These are phyloP conservation scores for Drosophila helvetica DNA, from an alignment of 2,888 invertebrate species.

Conservation along the genomic window DNA sequence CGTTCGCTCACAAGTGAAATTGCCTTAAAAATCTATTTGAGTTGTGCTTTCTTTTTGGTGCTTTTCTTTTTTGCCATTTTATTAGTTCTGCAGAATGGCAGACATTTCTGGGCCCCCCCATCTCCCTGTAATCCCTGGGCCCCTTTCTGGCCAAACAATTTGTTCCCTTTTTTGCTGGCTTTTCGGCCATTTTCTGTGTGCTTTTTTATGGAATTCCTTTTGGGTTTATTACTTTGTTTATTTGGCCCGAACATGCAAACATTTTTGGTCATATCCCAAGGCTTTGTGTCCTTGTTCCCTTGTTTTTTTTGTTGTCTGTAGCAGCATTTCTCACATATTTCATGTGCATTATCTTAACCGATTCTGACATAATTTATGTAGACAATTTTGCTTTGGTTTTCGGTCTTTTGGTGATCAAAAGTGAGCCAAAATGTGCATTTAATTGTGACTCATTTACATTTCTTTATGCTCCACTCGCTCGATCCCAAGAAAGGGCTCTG, in stretches of 20 bases:
- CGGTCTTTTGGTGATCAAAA: conserved; percentile 27
- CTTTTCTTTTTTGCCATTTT: conserved; percentile 17
- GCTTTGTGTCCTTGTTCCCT: conserved; percentile 1
- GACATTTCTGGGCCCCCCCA: conserved; percentile 35
- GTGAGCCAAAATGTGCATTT: conserved; percentile 45
- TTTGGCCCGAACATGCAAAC: conserved; percentile 72
- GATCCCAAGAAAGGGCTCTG: background rate
- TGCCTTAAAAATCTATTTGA: conserved; percentile 78
- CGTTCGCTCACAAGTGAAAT: conserved; percentile 80
- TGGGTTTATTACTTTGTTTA: conserved; percentile 74
- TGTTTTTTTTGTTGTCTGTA: conserved; percentile 19
- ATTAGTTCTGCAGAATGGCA: conserved; percentile 45
- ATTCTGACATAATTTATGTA: conserved; percentile 60
- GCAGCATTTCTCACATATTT: conserved; percentile 69
- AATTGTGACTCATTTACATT: conserved; percentile 52
- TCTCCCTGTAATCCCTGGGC: conserved; percentile 22
- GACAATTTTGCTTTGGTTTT: conserved; percentile 27
- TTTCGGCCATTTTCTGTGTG: conserved; percentile 56
- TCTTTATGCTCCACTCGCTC: conserved; percentile 6
- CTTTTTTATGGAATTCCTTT: conserved; percentile 73
- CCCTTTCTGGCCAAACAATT: conserved; percentile 51
- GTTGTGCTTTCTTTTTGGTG: conserved; percentile 48
- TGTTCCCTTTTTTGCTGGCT: conserved; percentile 35
- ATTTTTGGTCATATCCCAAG: conserved; percentile 25
- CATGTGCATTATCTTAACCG: conserved; percentile 68